phyloP scores from a whole-genome alignment of 2,797 vertebrate species.

The Micrastur ruficollis region DNA sequence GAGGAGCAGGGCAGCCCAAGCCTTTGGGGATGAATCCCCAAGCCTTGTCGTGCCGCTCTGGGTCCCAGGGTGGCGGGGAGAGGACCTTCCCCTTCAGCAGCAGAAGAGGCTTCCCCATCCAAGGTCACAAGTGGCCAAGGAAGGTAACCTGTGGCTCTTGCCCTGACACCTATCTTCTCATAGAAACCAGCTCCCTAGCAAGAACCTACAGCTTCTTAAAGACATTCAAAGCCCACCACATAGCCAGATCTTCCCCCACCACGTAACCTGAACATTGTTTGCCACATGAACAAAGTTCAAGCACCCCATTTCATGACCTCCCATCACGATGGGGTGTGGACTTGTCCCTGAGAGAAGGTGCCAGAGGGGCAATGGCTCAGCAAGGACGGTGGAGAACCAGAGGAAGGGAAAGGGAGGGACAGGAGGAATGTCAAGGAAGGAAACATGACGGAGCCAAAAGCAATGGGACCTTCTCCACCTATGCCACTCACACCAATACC shows the following conservation, averaged over 20 bases:
- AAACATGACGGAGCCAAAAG: background rate
- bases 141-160: background rate
- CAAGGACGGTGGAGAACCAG: background rate
- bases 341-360: background rate
- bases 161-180: background rate
- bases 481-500: background rate
- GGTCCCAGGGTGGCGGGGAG: background rate
- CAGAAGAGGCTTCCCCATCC: background rate
- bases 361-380: fast-evolving
- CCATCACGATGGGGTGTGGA: too few relatives aligned
- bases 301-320: fast-evolving
- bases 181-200: background rate
- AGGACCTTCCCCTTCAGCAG: background rate
- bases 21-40: background rate
- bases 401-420: background rate
- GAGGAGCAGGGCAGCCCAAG: background rate
- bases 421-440: background rate
- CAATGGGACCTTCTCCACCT: background rate
- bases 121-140: background rate
- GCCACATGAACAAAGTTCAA: background rate
- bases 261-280: background rate
- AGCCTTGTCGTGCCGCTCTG: fast-evolving
- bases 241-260: background rate
- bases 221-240: background rate
- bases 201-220: background rate